Base-by-base conservation (phyloP, 2,113 vertebrate genomes). In the Formicarius rufipectus region DNA sequence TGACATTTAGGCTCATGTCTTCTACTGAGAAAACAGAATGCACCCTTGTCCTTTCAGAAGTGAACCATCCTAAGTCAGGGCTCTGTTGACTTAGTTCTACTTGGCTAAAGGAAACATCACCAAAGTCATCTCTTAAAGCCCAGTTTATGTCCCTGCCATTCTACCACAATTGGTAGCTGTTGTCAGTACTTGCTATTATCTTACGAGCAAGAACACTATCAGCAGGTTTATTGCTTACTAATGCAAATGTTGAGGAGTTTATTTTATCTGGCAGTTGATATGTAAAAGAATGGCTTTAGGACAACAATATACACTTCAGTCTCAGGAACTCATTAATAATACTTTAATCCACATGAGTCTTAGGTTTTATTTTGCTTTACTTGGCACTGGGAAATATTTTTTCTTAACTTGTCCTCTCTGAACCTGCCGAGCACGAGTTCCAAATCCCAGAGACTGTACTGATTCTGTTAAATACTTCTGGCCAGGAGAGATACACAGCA, bases 401-500 rank as follows among this genome's bases (percentile, higher is more conserved):
- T 97, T 98, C 67, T 93, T 96, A 9, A 96, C 81, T 4, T 67
- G 95, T 80, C 97, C 96, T 91, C 96, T 97, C 87, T 98, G 98
- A 80, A 98, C 98, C 92, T 98, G 98, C 31, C 96, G 97, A 25
- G 98, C 98, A 37, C 97, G 96, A 7, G 89, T 86, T 66, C 98
- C 98, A 14, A 99, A 98, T 50, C 98, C 97, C 89, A 99, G 97
- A 40, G 98, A 97, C 97, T 98, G 99, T 93, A 99, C 93, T 3
- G 98, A 98, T 96, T 99, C 98, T 0, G 98, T 97, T 90, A 98
- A 49, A 77, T 98, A 98, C 81, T 93, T 98, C 78, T 95, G 98
- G 18, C 96, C 96, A 7, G 98, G 99, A 66, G 98, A 98, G 50
- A 99, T 98, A 31, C 99, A 99, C 47, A 99, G 89, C 89, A 99